Evolutionary conservation across 2,888 invertebrate species (phyloP).

Genomic region (Torymus texanus): DNA sequence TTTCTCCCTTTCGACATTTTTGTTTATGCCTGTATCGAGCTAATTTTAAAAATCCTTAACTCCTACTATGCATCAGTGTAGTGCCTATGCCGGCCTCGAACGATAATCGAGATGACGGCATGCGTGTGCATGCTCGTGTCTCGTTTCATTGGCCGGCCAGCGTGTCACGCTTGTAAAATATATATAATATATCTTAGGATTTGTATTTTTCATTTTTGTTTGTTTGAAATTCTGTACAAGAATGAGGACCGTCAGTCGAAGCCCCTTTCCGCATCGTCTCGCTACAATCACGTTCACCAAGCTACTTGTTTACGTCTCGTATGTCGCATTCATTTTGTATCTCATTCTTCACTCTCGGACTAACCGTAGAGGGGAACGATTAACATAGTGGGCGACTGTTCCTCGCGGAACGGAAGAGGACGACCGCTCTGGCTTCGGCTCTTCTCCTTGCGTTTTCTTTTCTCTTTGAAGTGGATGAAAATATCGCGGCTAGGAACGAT

Average conservation of each 20-base stretch:
- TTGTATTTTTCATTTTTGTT: slow-evolving; percentile 53
- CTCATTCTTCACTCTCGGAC: slow-evolving; percentile 43
- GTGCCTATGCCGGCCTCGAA: slow-evolving; percentile 60
- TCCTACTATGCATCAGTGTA: slow-evolving; percentile 64
- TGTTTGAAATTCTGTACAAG: slow-evolving; percentile 59
- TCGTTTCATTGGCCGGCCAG: slow-evolving; percentile 60
- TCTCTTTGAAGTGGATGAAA: slow-evolving; percentile 48
- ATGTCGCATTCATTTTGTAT: slow-evolving; percentile 26
- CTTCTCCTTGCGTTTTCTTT: slow-evolving; percentile 11
- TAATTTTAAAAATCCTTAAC: slow-evolving; percentile 68
- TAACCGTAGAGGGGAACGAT: slow-evolving; percentile 21
- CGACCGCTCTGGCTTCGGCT: slow-evolving; percentile 44
- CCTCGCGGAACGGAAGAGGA: slow-evolving; percentile 37
- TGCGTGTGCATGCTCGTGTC: slow-evolving; percentile 45
- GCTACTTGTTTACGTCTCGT: slow-evolving; percentile 47
- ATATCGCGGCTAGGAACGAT: slow-evolving; percentile 55
- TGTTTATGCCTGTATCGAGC: slow-evolving; percentile 55
- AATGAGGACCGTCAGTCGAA: slow-evolving; percentile 61
- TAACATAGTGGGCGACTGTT: slow-evolving; percentile 36
- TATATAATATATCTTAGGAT: slow-evolving; percentile 65
- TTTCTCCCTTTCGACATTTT: slow-evolving; percentile 33
- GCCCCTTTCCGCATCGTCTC: slow-evolving; percentile 59
- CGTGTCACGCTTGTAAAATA: slow-evolving; percentile 69
- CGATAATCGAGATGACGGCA: slow-evolving; percentile 32
- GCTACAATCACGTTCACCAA: slow-evolving; percentile 53